phyloP scores from a whole-genome alignment of 2,113 vertebrate species.

The Scalopus aquaticus region DNA sequence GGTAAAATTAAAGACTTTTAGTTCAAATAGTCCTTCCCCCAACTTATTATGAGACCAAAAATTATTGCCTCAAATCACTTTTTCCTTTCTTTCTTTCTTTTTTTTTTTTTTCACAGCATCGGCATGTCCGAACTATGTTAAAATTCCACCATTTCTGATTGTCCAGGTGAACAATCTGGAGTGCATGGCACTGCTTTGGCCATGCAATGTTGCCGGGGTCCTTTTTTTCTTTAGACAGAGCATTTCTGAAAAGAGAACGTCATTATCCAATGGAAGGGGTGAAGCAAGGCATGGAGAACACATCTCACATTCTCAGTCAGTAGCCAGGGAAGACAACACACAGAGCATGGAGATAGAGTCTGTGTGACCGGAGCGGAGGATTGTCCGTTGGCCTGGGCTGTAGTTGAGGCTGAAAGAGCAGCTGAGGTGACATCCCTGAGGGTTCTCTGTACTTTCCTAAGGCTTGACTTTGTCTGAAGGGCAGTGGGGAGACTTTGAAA shows the following conservation, averaged over 20 bases:
- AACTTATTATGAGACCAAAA: background rate
- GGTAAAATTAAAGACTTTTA: background rate
- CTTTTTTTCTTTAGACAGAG: background rate
- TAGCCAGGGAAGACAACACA: background rate
- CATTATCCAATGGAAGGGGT: background rate
- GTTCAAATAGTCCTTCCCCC: background rate
- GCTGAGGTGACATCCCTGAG: background rate
- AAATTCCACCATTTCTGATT: background rate
- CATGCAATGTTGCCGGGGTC: background rate
- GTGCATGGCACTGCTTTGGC: background rate
- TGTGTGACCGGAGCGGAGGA: background rate
- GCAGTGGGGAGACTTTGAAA: background rate
- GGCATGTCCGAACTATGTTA: background rate
- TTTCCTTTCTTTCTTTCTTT: too few species aligned
- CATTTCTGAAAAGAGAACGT: background rate
- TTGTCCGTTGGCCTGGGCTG: background rate
- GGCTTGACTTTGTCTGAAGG: background rate
- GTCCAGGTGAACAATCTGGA: background rate
- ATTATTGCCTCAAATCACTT: background rate
- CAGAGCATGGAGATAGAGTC: background rate
- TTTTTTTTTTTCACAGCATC: background rate
- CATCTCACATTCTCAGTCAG: background rate
- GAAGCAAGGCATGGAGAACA: background rate
- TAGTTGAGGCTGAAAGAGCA: background rate
- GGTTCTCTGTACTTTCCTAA: background rate